phyloP scores from a whole-genome alignment of 2,888 invertebrate species.

The Coelogynopora nodosa region DNA sequence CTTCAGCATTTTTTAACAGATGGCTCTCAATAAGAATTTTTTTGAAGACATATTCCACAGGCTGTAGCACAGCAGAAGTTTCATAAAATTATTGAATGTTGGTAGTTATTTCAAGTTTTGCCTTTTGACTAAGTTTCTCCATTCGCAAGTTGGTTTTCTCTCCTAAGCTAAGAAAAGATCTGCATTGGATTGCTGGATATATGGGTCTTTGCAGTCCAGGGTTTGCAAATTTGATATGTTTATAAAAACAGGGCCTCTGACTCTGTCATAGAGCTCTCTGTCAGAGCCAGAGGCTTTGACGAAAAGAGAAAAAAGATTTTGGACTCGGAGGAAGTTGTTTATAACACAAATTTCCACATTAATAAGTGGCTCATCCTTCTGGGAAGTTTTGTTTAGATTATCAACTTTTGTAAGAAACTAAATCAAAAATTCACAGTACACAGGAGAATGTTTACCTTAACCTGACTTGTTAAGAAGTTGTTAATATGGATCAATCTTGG shows the following conservation, averaged over 20 bases:
- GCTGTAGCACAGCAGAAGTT: no score
- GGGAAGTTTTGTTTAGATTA: conserved; percentile 4
- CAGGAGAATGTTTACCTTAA: background rate
- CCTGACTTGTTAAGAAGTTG: background rate
- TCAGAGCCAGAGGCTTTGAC: background rate
- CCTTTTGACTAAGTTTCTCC: background rate
- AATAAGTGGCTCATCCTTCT: background rate
- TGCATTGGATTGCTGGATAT: background rate
- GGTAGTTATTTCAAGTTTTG: background rate
- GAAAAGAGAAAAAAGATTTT: conserved; percentile 5
- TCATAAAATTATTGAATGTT: background rate
- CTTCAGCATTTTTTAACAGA: background rate
- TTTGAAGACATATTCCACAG: background rate
- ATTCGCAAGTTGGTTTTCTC: background rate
- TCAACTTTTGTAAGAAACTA: conserved; percentile 25
- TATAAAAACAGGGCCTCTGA: background rate
- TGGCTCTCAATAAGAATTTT: background rate
- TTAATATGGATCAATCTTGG: background rate
- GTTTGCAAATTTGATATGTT: background rate
- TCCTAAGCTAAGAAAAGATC: background rate
- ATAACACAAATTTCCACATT: background rate
- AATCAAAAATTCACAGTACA: conserved; percentile 14
- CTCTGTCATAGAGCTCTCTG: no score
- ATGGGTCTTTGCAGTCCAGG: background rate
- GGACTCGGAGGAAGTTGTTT: background rate